Evolutionary conservation across 2,797 vertebrate species (phyloP), one percentile per base, ranked within the genome.

Genomic region (Babyrousa celebensis): DNA sequence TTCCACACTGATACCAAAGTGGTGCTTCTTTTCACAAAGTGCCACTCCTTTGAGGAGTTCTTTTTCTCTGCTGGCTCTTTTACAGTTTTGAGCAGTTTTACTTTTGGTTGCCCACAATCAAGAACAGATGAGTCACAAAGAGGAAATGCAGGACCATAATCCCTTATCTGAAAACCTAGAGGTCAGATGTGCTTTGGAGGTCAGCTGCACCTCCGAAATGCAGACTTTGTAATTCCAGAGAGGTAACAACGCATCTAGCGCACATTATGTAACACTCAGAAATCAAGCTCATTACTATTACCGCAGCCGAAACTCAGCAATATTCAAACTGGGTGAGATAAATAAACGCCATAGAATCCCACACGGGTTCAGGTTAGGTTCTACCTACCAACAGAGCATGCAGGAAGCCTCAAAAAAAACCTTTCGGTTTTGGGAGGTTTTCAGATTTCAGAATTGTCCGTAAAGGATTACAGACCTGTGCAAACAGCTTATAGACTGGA

Each of bases 81-180:
- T 74, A 52, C 58, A 85, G 36, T 58, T 78, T 72, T 75, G 29
- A 58, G 63, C 65, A 91, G 27, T 75, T 80, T 52, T 95, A 75
- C 18, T 62, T 71, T 43, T 88, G 63, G 16, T 32, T 86, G 29
- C 43, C 82, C 94, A 80, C 2, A 85, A 43, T 92, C 21, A 21
- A 1, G 32, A 96, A 86, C 18, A 89, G 23, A 71, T 88, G 80
- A 82, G 23, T 92, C 91, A 79, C 54, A 54, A 79, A 80, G 16
- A 70, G 70, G 10, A 96, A 92, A 94, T 20, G 8, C 43, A 92
- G 54, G 48, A 32, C 67, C 32, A 36, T 14, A 85, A 89, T 91
- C 68, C 84, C 70, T 95, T 18, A 83, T 74, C 85, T 89, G 63
- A 95, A 95, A 95, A 74, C 40, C 72, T 75, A 36, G 36, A 89